Conservation (phyloP, 2,797 vertebrate species). For the Nothura maculosa region DNA sequence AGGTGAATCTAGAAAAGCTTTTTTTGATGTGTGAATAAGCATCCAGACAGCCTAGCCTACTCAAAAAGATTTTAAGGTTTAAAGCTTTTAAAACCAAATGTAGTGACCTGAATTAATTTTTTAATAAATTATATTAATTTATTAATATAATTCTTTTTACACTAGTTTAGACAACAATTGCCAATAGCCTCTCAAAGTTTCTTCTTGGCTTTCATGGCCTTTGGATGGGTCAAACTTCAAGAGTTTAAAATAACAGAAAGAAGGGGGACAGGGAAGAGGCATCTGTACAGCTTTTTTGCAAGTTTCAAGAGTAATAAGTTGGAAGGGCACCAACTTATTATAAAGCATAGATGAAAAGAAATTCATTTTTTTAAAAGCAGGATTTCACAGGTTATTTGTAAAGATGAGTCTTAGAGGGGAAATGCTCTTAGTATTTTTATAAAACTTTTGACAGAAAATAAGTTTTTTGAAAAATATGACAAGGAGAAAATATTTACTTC, state of each 20-base stretch:
- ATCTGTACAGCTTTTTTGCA: background rate
- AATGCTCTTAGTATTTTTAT: background rate
- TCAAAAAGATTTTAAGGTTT: too few relatives aligned
- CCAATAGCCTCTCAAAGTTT: background rate
- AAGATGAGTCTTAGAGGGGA: background rate
- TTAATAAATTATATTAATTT: too few relatives aligned
- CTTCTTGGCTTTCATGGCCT: background rate
- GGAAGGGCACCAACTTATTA: background rate
- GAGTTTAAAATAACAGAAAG: background rate
- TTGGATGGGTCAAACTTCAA: background rate
- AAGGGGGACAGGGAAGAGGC: background rate
- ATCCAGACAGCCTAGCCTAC: background rate
- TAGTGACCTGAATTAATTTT: fast-evolving
- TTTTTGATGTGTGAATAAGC: background rate
- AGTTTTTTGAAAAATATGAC: fast-evolving
- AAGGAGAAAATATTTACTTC: background rate
- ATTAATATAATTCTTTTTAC: background rate
- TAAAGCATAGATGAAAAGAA: background rate
- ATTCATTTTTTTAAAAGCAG: background rate
- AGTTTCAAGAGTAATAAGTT: background rate
- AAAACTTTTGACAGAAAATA: background rate
- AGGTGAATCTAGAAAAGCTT: background rate
- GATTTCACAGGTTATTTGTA: background rate
- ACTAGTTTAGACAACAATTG: background rate
- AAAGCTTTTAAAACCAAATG: background rate